Percentiles rank a stretch among this genome's conserved stretches.
phyloP scores from a whole-genome alignment of 2,888 invertebrate genomes.

The Strigamia maritima region DNA sequence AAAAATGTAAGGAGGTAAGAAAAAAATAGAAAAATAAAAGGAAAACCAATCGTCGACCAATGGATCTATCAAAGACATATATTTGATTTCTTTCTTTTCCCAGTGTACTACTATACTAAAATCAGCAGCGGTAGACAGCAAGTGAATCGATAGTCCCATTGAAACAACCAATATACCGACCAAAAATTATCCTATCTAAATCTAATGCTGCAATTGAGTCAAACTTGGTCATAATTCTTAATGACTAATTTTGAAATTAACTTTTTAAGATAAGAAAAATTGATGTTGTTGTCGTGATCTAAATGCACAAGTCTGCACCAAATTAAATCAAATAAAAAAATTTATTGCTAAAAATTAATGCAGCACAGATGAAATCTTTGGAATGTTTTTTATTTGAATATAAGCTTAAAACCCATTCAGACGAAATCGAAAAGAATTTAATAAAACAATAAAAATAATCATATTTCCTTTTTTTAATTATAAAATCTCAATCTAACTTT shows the following conservation, averaged over 20 bases:
- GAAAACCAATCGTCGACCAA: conserved; percentile 21
- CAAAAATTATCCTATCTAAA: conserved; percentile 20
- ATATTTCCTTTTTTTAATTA: background rate
- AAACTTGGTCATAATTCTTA: background rate
- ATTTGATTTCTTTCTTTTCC: conserved; percentile 27
- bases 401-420: background rate
- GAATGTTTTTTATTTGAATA: too few species aligned
- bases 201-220: background rate
- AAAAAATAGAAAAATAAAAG: background rate
- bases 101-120: conserved; percentile 15
- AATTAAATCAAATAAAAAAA: background rate
- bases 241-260: background rate
- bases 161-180: background rate
- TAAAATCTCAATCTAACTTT: background rate
- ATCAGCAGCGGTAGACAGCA: conserved; percentile 1
- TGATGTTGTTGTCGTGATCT: background rate
- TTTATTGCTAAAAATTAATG: background rate
- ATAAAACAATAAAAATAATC: background rate
- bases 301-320: background rate
- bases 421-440: background rate
- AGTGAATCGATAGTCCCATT: conserved; percentile 20
- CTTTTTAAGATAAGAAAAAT: background rate
- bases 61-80: background rate
- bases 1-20: background rate
- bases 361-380: too few species aligned